Percentiles rank a stretch among this genome's conserved stretches.
Evolutionary conservation across 2,888 invertebrate genomes (phyloP).

Genomic region (Cataglyphis altisquamis): DNA sequence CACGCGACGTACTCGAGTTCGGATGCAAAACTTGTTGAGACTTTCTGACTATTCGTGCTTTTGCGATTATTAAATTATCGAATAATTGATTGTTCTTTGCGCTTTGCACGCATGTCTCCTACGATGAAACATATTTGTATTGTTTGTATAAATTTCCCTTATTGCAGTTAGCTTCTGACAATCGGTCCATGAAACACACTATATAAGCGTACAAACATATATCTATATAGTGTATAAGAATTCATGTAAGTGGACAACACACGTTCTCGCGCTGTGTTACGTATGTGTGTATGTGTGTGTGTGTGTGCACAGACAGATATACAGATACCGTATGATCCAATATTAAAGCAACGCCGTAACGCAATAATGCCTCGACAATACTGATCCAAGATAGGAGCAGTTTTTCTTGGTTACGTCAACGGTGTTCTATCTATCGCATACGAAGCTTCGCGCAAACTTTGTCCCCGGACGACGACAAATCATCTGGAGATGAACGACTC

Average conservation of each 20-base stretch:
- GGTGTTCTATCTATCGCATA: slow-evolving; percentile 47
- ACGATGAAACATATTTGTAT: not conserved
- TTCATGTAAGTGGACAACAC: slow-evolving; percentile 13
- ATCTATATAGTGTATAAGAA: not conserved
- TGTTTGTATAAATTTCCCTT: not conserved
- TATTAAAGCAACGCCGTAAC: slow-evolving; percentile 61
- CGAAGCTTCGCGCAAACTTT: slow-evolving; percentile 43
- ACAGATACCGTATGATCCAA: slow-evolving; percentile 53
- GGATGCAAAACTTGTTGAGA: slow-evolving; percentile 6
- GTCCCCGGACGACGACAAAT: slow-evolving; percentile 43
- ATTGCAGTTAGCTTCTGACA: not conserved
- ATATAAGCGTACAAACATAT: not conserved
- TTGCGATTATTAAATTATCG: not conserved
- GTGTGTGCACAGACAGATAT: not conserved
- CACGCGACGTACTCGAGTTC: not conserved
- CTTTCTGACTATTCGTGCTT: slow-evolving; percentile 10
- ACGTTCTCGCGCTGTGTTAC: not conserved
- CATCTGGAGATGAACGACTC: slow-evolving; percentile 52
- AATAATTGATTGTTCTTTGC: not conserved
- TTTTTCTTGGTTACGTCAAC: slow-evolving; percentile 66
- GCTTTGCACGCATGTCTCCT: not conserved
- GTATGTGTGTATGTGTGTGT: not conserved
- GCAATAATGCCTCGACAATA: slow-evolving; percentile 58
- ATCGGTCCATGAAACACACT: not conserved
- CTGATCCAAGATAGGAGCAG: slow-evolving; percentile 42